Base-by-base conservation (phyloP, 2,888 invertebrate species). In the Crematogaster levior region DNA sequence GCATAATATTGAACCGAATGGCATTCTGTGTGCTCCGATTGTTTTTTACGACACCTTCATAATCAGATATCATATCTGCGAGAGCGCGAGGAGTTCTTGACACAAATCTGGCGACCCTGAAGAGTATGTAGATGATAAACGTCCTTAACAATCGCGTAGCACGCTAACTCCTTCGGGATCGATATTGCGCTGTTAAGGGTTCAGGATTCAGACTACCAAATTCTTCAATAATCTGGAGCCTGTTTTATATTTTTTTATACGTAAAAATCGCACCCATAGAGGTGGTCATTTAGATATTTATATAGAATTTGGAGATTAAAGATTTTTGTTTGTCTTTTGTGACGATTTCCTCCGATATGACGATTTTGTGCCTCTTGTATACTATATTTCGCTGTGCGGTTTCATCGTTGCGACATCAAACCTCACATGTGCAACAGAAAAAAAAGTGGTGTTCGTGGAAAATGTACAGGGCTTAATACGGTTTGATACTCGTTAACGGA, bases 61-160 rank as follows among this genome's bases (percentile, higher is more conserved):
- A 60, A 61, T 61, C 68, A 75, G 56, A 51, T 81, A 83, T 83
- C 83, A 77, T 60, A 70, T 40, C 63, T 34, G 66, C 61, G 63
- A 75, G 48, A 73, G 65, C 53, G 63, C 43, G 84, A 82, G 75
- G 65, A 88, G 92, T 90, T 92, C 93, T 93, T 93, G 93, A 93
- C 93, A 92, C 91, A 90, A 92, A 93, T 93, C 90, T 87, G 85
- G 81, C 85, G 93, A 91, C 92, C 93, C 91, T 93, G 93, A 91
- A 89, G 88, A 86, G 82, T 89, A 86, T 86, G 87, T 86, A 89
- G 91, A 91, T 91, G 90, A 91, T 91, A 92, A 92, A 91, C 90
- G 90, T 90, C 91, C 89, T 89, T 92, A 92, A 93, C 88, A 92
- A 92, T 91, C 89, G 85, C 84, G 80, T 82, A 88, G 88, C 93